Evolutionary conservation across 37 sponge, comb jelly and placozoan genomes (phyloP), one percentile per base, ranked within the genome.

Genomic region (Geodia barretti): DNA sequence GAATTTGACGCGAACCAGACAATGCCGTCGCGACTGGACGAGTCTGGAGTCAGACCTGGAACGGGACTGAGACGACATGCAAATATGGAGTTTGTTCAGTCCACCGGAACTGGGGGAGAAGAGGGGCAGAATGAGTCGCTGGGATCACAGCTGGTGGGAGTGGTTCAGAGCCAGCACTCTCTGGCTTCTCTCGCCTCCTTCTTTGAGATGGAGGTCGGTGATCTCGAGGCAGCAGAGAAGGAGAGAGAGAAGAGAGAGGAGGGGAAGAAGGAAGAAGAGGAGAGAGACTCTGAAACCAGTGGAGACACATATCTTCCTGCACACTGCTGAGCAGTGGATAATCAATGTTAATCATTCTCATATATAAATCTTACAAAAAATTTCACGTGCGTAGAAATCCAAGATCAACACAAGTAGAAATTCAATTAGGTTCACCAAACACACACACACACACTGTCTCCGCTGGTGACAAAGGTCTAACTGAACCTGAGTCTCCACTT

Each of bases 401-500:
- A n/a, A n/a, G n/a, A n/a, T n/a, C n/a, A n/a, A n/a, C n/a, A n/a
- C n/a, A n/a, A n/a, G n/a, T 47, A 14, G 54, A 47, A 47, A 14
- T 17, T n/a, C n/a, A n/a, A n/a, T n/a, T n/a, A n/a, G n/a, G n/a
- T n/a, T n/a, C n/a, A n/a, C n/a, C n/a, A n/a, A 14, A 65, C 28
- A 65, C 67, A 25, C 7, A 8, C 67, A 65, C 67, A 25, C 67
- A 65, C 26, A 65, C 20, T 26, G n/a, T n/a, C n/a, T n/a, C n/a
- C n/a, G n/a, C n/a, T n/a, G n/a, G n/a, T n/a, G n/a, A n/a, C n/a
- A n/a, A n/a, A 17, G 54, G 9, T 33, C 76, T 25, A 90, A 60
- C 85, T 84, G 64, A 87, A 83, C 72, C 82, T 83, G 25, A 92
- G 79, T 59, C 79, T 92, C 34, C 73, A 62, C 1, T 54, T 35